Percentiles rank a stretch among this genome's conserved stretches.
Evolutionary conservation across 2,113 vertebrate genomes (phyloP).

Genomic region (Rhea americana): DNA sequence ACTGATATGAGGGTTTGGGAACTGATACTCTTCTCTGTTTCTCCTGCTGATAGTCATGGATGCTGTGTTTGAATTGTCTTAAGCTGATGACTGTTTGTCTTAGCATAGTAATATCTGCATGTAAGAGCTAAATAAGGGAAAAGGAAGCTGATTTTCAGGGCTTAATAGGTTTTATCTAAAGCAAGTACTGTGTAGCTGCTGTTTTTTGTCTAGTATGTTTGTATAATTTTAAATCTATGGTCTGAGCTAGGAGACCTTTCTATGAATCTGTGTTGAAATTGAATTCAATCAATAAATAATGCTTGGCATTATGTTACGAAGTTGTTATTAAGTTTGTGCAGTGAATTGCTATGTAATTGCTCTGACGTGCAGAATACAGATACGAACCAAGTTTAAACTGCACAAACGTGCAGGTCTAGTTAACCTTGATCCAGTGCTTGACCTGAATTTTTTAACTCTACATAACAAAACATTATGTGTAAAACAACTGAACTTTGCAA

Average conservation of each 20-base stretch:
- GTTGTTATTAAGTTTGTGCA: not conserved
- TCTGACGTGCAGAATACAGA: not conserved
- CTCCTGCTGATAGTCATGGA: not conserved
- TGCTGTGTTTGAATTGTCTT: not conserved
- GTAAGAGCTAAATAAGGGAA: not conserved
- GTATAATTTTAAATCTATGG: fast-evolving
- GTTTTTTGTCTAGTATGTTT: not conserved
- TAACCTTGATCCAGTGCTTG: not conserved
- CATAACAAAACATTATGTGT: not conserved
- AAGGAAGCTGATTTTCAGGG: not conserved
- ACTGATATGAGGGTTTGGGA: not conserved
- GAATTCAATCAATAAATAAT: not conserved
- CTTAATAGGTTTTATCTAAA: not conserved
- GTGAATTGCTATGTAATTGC: not conserved
- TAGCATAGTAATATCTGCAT: not conserved
- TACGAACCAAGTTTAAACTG: not conserved
- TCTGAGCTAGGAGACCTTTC: not conserved
- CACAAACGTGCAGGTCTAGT: not conserved
- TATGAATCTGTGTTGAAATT: not conserved
- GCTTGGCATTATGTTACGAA: not conserved
- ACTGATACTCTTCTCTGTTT: not conserved
- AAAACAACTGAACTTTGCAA: not conserved
- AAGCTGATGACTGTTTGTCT: not conserved
- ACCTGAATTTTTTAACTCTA: not conserved
- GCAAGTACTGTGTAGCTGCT: not conserved